Evolutionary conservation across 2,113 vertebrate genomes (phyloP), one percentile per base, ranked within the genome.

Genomic region (Syngnathus scovelli): DNA sequence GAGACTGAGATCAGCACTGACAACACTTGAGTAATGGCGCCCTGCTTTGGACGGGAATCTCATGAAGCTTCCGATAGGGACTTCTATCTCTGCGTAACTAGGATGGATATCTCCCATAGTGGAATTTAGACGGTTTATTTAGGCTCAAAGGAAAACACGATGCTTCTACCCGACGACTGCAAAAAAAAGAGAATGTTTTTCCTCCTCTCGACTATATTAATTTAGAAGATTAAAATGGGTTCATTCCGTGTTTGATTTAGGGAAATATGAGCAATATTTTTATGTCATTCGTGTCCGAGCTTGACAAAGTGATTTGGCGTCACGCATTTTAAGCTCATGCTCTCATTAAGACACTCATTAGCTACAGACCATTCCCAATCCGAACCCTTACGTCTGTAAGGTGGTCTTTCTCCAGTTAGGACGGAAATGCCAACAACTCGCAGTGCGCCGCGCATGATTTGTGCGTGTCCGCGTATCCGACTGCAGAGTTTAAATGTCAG

Each of bases 1-100:
- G 27, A 54, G 67, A 65, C 72, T 56, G 46, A 44, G 68, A 75
- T 64, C 66, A 61, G 76, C 49, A 10, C 68, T 72, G 76, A 72
- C 73, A 61, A 37, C 44, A 59, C 54, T 60, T 79, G 77, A 75
- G 72, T 72, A 75, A 79, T 79, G 77, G 58, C 66, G 8, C 38
- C 61, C 60, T 58, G 64, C 66, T 70, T 27, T 70, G 70, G 70
- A 76, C 66, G 69, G 70, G 73, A 76, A 76, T 67, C 73, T 76
- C 78, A 79, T 76, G 72, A 76, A 72, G 73, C 56, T 60, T 69
- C 66, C 70, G 58, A 56, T 60, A 54, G 73, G 62, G 66, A 37
- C 70, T 67, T 39, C 60, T 67, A 54, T 79, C 74, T 70, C 61
- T 33, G 67, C 54, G 21, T 67, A 79, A 76, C 63, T n/a, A 72